Conservation (phyloP, 2,113 vertebrate genomes). For the Melanostigma gelatinosum region DNA sequence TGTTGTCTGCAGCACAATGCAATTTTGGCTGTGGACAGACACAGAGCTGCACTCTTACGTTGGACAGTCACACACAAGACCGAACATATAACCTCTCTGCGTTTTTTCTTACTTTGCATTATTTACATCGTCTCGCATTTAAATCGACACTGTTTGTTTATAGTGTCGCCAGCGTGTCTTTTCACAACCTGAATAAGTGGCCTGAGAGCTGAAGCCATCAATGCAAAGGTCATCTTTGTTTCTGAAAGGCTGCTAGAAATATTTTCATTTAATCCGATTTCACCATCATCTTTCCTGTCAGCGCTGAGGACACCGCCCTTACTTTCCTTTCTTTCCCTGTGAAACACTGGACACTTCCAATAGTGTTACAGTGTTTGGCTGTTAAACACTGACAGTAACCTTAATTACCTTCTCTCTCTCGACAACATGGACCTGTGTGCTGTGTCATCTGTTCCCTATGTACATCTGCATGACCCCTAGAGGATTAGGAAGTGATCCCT, state of each 20-base stretch:
- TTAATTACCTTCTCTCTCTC: conserved; percentile 61
- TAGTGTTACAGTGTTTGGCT: conserved; percentile 31
- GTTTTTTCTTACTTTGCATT: no score
- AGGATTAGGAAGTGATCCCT: conserved; percentile 63
- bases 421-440: conserved; percentile 57
- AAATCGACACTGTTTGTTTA: no score
- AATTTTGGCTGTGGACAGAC: no score
- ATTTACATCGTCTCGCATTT: no score
- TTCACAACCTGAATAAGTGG: neutral
- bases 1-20: no score
- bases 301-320: neutral
- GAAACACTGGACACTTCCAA: conserved; percentile 21
- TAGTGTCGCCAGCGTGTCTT: neutral
- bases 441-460: conserved; percentile 65
- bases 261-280: neutral
- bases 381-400: conserved; percentile 64
- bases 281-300: conserved; percentile 4
- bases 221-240: neutral
- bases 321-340: neutral
- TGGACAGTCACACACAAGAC: no score
- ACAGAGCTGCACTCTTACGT: no score
- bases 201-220: neutral
- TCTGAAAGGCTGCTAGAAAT: conserved; percentile 11
- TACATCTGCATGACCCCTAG: conserved; percentile 43
- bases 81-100: no score